Evolutionary conservation across 2,888 invertebrate species (phyloP).

Genomic region (Stenchaetothrips biformis): DNA sequence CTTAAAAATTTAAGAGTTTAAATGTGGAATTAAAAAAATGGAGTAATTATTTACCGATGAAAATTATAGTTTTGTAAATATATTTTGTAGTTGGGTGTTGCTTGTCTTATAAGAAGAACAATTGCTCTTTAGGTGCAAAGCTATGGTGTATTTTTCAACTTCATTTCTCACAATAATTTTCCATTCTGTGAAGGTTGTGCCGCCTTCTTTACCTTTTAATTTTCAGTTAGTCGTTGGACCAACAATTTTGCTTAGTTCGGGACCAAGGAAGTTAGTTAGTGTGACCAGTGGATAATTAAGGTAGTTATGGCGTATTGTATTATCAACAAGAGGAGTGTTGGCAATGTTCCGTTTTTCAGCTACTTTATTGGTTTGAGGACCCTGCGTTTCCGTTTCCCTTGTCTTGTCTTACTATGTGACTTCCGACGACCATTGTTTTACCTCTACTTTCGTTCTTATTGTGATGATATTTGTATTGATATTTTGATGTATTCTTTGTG

Average conservation of each 20-base stretch:
- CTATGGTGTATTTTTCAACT: neutral
- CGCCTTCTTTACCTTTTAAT: neutral
- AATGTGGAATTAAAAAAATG: neutral
- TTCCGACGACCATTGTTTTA: neutral
- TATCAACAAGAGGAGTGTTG: too few relatives aligned
- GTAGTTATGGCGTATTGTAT: neutral
- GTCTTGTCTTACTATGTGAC: neutral
- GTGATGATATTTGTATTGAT: neutral
- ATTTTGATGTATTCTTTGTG: conserved; percentile 10
- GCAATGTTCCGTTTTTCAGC: too few relatives aligned
- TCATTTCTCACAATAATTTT: too few relatives aligned
- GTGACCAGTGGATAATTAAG: conserved; percentile 3
- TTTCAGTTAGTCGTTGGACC: conserved; percentile 4
- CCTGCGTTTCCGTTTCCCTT: too few relatives aligned
- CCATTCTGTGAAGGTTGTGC: too few relatives aligned
- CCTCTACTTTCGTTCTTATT: neutral
- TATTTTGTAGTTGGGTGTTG: conserved; percentile 6
- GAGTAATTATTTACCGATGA: neutral
- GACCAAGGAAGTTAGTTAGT: conserved; percentile 13
- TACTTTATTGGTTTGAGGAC: too few relatives aligned
- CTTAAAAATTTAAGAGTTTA: neutral
- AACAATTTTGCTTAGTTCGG: conserved; percentile 9
- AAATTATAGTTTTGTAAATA: conserved; percentile 1
- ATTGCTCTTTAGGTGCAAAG: neutral
- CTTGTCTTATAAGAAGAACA: neutral